These are phyloP conservation scores for Hoplias malabaricus DNA, from an alignment of 2,113 vertebrate genomes.

Conservation along the genomic window DNA sequence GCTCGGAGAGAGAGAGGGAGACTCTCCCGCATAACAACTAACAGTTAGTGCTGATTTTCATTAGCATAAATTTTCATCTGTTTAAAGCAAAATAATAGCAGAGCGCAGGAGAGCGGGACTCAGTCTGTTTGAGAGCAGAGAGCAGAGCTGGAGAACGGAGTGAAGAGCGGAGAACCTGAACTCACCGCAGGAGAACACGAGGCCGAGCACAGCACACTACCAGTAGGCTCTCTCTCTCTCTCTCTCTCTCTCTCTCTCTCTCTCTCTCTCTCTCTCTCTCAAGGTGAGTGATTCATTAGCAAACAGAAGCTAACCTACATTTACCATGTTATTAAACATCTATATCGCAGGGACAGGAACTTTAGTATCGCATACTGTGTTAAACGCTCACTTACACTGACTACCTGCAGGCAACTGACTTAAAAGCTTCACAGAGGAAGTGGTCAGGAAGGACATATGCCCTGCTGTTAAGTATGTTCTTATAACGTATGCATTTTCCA, in stretches of 20 bases:
- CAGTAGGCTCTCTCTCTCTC: constrained; percentile 18
- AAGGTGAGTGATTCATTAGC: constrained; percentile 28
- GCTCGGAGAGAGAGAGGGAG: constrained; percentile 48
- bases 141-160: constrained; percentile 13
- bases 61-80: constrained; percentile 98
- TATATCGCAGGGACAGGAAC: too few species aligned
- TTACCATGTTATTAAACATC: neutral
- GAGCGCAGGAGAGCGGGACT: constrained; percentile 85
- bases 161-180: constrained; percentile 9
- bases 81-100: constrained; percentile 95
- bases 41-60: constrained; percentile 96
- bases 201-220: neutral
- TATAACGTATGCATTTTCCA: too few species aligned
- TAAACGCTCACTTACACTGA: neutral
- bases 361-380: too few species aligned
- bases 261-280: constrained; percentile 39
- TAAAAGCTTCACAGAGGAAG: too few species aligned
- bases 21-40: constrained; percentile 88
- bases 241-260: constrained; percentile 41
- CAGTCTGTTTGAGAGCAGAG: constrained; percentile 73
- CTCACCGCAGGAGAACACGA: constrained; percentile 6
- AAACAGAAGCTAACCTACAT: neutral
- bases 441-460: too few species aligned
- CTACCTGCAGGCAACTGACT: too few species aligned
- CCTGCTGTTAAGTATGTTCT: too few species aligned